These are phyloP conservation scores for Lasioglossum zephyrum DNA, from an alignment of 2,888 invertebrate genomes.

Conservation along the genomic window DNA sequence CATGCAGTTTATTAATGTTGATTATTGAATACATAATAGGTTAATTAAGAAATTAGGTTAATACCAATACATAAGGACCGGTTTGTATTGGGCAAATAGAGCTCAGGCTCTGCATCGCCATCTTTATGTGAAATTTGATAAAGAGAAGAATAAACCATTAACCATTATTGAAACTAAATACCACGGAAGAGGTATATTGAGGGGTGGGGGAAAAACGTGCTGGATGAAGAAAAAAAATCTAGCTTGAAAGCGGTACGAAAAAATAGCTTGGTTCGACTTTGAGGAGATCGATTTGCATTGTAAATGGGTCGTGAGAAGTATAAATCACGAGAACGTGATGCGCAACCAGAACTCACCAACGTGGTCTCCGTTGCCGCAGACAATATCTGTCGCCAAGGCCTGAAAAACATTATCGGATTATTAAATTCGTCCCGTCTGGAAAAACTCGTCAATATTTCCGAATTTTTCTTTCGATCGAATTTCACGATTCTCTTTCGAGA, in stretches of 20 bases:
- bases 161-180: not conserved
- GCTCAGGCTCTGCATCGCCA: no score
- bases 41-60: no score
- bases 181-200: not conserved
- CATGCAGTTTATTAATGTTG: no score
- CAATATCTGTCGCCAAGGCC: constrained; percentile 73
- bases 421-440: constrained; percentile 2
- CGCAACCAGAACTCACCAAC: constrained; percentile 71
- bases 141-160: no score
- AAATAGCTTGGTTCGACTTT: not conserved
- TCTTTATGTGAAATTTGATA: no score
- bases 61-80: no score
- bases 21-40: no score
- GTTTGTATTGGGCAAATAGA: no score
- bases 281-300: constrained; percentile 20
- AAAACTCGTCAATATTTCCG: not conserved
- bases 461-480: not conserved
- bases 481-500: not conserved
- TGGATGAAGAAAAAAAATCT: not conserved
- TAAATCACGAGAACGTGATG: constrained; percentile 36
- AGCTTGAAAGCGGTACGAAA: not conserved
- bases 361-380: constrained; percentile 74
- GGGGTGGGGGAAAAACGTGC: no score
- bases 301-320: constrained; percentile 23
- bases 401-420: constrained; percentile 66